Conservation (phyloP, 2,888 invertebrate species). For the Panzeria rudis region DNA sequence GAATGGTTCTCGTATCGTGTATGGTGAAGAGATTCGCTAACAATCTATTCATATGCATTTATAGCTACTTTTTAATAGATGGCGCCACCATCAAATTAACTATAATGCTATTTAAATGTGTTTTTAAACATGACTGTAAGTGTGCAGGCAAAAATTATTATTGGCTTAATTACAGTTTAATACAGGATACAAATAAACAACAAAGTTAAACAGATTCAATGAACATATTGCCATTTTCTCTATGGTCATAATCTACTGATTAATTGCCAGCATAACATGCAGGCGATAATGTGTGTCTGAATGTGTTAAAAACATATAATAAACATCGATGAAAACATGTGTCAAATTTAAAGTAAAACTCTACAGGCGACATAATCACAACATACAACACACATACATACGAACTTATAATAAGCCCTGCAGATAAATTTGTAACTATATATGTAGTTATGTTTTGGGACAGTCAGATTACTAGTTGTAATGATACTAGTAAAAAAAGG, state of each 20-base stretch:
- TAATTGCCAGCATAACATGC: slow-evolving; percentile 58
- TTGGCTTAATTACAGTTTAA: not conserved
- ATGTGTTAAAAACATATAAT: slow-evolving; percentile 62
- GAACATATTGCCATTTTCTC: slow-evolving; percentile 9
- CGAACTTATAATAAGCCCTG: not conserved
- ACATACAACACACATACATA: slow-evolving; percentile 6
- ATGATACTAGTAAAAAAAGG: too few relatives aligned
- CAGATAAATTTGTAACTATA: too few relatives aligned
- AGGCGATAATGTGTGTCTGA: slow-evolving; percentile 31
- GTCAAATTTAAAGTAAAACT: slow-evolving; percentile 70
- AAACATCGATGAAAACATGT: slow-evolving; percentile 71
- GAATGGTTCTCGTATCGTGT: not conserved
- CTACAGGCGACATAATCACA: slow-evolving; percentile 67
- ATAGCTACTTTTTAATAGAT: not conserved
- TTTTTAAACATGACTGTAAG: too few relatives aligned
- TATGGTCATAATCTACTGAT: slow-evolving; percentile 55
- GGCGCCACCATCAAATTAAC: not conserved
- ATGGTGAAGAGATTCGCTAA: not conserved
- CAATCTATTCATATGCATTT: not conserved
- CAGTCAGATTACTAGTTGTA: too few relatives aligned
- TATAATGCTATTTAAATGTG: too few relatives aligned
- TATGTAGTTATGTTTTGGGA: too few relatives aligned
- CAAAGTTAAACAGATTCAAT: not conserved
- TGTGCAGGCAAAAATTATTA: too few relatives aligned
- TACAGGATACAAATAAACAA: not conserved